Base-by-base conservation (phyloP, 1,140 invertebrate genomes). In the Periplaneta americana region DNA sequence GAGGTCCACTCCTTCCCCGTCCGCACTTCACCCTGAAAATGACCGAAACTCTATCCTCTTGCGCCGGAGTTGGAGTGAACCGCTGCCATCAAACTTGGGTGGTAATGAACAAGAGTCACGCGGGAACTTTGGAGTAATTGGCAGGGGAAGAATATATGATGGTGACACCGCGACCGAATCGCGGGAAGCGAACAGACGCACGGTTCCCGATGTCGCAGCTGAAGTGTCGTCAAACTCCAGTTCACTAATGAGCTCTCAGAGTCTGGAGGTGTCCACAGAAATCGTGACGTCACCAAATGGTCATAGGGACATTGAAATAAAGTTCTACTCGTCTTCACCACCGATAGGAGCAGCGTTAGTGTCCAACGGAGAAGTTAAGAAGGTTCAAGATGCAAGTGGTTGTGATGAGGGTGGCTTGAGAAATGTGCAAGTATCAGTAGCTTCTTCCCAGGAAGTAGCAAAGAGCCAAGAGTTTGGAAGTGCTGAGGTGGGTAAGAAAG, bases 231-330 rank as follows among this genome's bases (percentile, higher is more conserved):
- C 76, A 15, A 31, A 15, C 33, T n/a, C 34, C 5, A 28, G 33
- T 57, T 34, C 80, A 36, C 2, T 35, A 66, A 28, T 9, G 34
- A 13, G 34, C 18, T 78, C 82, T 39, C 87, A 88, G 79, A 86
- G 86, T 78, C 87, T 94, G 79, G 91, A 94, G 86, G 93, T 95
- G n/a, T 94, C 93, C 0, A 94, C 94, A 22, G 92, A 95, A 84
- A 95, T 95, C 81, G 93, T 95, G 37, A 94, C 93, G 32, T 95
- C 94, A 81, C 91, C 91, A 75, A 94, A 94, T 85, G 94, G 94
- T 8, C 94, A 95, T 85, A 89, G 94, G 76, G 94, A 95, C 86
- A 87, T 95, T 84, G 94, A 95, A 87, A 95, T 95, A 85, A 94
- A 93, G 85, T 93, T 95, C 87, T 94, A 93, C 86, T 92, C 92